Conservation (phyloP, 1,140 invertebrate species). For the Goniozus legneri region DNA sequence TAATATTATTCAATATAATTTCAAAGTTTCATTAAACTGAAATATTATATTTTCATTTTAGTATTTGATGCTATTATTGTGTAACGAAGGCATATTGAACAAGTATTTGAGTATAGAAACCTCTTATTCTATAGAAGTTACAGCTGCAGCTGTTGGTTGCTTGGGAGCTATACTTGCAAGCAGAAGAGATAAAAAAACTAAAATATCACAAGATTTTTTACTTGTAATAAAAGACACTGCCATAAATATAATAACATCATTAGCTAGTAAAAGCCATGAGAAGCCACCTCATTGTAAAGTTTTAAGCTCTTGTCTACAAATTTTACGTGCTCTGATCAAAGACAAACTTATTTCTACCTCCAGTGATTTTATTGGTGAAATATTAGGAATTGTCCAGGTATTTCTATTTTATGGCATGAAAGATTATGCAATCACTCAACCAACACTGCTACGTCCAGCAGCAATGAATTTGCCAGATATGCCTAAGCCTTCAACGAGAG, state of each 20-base stretch:
- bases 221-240: constrained; percentile 28
- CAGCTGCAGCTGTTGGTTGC: constrained; percentile 35
- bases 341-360: constrained; percentile 23
- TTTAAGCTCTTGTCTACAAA: constrained; percentile 29
- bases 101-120: constrained; percentile 23
- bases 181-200: constrained; percentile 16
- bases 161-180: constrained; percentile 40
- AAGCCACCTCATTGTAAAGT: constrained; percentile 39
- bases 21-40: neutral
- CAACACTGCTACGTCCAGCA: constrained; percentile 52
- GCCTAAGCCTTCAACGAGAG: constrained; percentile 41
- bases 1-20: constrained; percentile 3
- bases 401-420: constrained; percentile 55
- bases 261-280: constrained; percentile 23
- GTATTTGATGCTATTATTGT: constrained; percentile 35
- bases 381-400: constrained; percentile 55
- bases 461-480: constrained; percentile 56
- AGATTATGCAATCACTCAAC: constrained; percentile 31
- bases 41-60: constrained; percentile 18
- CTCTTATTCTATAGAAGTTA: constrained; percentile 33
- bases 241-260: constrained; percentile 27
- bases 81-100: constrained; percentile 24
- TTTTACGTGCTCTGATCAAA: constrained; percentile 27
- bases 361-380: constrained; percentile 42
- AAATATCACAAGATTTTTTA: constrained; percentile 27